Evolutionary conservation across 2,888 invertebrate species (phyloP).

Genomic region (Hydraecia micacea): DNA sequence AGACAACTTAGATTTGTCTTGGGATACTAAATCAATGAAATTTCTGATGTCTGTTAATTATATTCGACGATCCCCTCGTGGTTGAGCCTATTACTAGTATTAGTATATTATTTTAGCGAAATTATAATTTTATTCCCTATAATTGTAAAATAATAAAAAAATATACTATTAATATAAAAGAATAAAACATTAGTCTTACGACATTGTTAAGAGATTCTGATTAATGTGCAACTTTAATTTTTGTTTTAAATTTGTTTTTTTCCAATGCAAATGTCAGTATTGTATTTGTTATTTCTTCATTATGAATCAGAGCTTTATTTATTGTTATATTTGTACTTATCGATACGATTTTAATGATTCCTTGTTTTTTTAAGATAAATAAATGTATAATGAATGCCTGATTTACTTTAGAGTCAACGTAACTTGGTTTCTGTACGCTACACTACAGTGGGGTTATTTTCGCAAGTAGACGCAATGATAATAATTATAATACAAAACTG

Average conservation of each 20-base stretch:
- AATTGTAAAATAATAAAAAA: slow-evolving; percentile 21
- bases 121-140: slow-evolving; percentile 22
- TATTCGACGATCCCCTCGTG: neutral
- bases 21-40: neutral
- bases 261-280: slow-evolving; percentile 54
- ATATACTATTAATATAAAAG: neutral
- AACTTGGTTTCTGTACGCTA: neutral
- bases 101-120: neutral
- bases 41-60: neutral
- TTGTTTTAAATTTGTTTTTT: slow-evolving; percentile 38
- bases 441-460: neutral
- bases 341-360: slow-evolving; percentile 42
- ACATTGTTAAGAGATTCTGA: slow-evolving; percentile 31
- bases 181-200: slow-evolving; percentile 18
- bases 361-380: slow-evolving; percentile 37
- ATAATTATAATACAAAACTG: neutral
- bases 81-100: no score
- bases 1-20: neutral
- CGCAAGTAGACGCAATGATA: neutral
- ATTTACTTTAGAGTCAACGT: slow-evolving; percentile 18
- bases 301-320: slow-evolving; percentile 68
- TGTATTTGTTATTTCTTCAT: slow-evolving; percentile 60
- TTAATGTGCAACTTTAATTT: slow-evolving; percentile 26
- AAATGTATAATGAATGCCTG: slow-evolving; percentile 2
- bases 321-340: slow-evolving; percentile 66